Percentiles rank a stretch among this genome's conserved stretches.
These are phyloP conservation scores for Smutsia temminckii DNA, from an alignment of 2,797 vertebrate genomes.

Conservation along the genomic window DNA sequence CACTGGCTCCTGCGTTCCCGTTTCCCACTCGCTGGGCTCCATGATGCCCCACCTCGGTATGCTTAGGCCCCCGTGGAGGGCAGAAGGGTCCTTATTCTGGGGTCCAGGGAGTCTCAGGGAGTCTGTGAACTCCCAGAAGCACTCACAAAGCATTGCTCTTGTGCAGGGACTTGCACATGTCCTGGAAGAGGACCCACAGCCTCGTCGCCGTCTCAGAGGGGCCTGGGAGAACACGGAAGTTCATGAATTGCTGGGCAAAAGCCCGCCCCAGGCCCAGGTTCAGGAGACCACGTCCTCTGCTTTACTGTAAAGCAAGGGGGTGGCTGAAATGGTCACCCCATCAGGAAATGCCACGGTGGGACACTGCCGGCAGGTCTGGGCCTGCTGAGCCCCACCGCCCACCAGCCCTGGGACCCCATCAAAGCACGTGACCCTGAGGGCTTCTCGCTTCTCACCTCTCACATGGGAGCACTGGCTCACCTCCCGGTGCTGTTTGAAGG, in stretches of 20 bases:
- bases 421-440: rapidly evolving
- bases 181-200: background rate
- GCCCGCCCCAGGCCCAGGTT: too few relatives aligned
- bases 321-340: background rate
- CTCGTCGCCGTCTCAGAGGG: background rate
- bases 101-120: background rate
- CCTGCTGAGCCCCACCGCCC: background rate
- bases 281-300: background rate
- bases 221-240: background rate
- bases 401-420: rapidly evolving
- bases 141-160: background rate
- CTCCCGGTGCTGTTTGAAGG: background rate
- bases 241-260: background rate
- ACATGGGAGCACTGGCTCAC: background rate
- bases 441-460: too few relatives aligned
- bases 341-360: too few relatives aligned
- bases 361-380: too few relatives aligned
- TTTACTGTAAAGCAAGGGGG: background rate
- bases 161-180: background rate
- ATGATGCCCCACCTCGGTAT: rapidly evolving
- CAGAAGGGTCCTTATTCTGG: background rate
- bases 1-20: rapidly evolving
- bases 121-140: background rate
- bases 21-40: background rate
- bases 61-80: rapidly evolving